Evolutionary conservation across 2,797 vertebrate species (phyloP).

Genomic region (Lacerta agilis): DNA sequence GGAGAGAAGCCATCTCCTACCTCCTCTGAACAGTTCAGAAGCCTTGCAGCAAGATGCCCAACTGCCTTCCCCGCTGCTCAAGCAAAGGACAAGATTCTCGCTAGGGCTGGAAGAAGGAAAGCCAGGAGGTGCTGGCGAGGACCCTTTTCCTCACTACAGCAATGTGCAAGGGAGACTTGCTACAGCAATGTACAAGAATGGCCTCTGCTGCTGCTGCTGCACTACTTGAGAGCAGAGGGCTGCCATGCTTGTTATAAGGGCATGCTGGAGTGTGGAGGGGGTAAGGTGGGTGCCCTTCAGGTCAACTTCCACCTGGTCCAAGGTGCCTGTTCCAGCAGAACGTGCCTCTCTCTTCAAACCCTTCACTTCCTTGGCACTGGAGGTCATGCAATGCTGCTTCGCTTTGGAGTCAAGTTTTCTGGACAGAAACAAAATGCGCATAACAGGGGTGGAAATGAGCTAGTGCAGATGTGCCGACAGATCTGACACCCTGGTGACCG

Average conservation of each 20-base stretch:
- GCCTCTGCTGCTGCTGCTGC: background rate
- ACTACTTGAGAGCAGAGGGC: background rate
- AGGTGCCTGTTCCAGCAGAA: background rate
- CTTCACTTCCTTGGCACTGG: background rate
- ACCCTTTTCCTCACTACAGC: background rate
- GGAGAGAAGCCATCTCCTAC: background rate
- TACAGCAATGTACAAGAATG: background rate
- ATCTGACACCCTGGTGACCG: background rate
- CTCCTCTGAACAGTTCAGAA: background rate
- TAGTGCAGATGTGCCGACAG: conserved; percentile 10
- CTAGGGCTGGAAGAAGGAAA: background rate
- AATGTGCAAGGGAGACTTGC: background rate
- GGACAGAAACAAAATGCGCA: conserved; percentile 5
- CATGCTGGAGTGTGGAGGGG: background rate
- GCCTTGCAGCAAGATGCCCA: background rate
- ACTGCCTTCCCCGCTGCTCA: background rate
- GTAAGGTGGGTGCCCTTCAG: too few relatives aligned
- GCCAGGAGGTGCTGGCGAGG: background rate
- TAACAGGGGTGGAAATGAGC: background rate
- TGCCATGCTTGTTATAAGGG: background rate
- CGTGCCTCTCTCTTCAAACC: background rate
- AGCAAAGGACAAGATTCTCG: background rate
- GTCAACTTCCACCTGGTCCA: background rate
- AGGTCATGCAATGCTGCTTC: rapidly evolving
- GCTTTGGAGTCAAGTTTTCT: background rate